These are phyloP conservation scores for Neoascia interrupta DNA, from an alignment of 2,888 invertebrate species.

Conservation along the genomic window DNA sequence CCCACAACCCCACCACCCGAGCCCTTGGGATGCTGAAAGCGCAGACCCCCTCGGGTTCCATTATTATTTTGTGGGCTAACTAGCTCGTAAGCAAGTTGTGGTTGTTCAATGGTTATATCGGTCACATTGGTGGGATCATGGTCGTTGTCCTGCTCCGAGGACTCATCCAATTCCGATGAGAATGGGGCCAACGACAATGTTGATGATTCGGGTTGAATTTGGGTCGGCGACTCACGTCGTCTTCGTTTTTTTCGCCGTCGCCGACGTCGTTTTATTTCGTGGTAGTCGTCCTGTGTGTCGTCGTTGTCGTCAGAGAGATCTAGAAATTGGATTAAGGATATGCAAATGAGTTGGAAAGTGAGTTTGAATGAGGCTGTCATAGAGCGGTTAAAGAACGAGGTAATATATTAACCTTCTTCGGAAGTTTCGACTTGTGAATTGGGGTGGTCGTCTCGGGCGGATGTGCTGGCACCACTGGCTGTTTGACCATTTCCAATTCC, in stretches of 20 bases:
- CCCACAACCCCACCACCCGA: neutral
- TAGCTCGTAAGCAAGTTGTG: conserved; percentile 57
- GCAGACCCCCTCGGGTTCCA: conserved; percentile 34
- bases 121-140: conserved; percentile 16
- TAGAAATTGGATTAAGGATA: conserved; percentile 5
- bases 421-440: conserved; percentile 8
- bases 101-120: conserved; percentile 35
- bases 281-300: conserved; percentile 49
- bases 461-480: conserved; percentile 44
- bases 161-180: conserved; percentile 72
- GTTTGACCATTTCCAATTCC: conserved; percentile 82
- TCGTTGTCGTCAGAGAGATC: conserved; percentile 22
- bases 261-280: conserved; percentile 57
- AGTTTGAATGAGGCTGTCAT: neutral
- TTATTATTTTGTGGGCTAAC: conserved; percentile 47
- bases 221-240: conserved; percentile 34
- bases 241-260: conserved; percentile 49
- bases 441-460: conserved; percentile 4
- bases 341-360: conserved; percentile 25
- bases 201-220: conserved; percentile 26
- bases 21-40: conserved; percentile 6
- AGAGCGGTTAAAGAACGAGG: neutral
- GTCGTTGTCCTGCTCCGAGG: conserved; percentile 71
- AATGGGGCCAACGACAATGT: neutral
- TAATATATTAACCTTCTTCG: conserved; percentile 40